phyloP scores from a whole-genome alignment of 2,888 invertebrate species.

The Lithophane ornitopus region DNA sequence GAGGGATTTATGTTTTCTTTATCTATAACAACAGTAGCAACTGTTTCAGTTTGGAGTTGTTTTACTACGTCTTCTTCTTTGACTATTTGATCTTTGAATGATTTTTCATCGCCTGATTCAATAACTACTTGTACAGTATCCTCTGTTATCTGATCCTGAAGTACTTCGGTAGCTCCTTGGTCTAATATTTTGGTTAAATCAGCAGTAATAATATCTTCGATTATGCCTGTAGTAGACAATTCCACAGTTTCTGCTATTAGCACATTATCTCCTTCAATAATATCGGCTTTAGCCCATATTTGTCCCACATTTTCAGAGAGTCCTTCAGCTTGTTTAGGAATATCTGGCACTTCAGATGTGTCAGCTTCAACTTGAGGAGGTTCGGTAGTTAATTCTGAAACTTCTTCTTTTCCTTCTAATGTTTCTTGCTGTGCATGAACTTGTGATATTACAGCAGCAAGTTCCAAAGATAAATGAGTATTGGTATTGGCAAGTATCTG shows the following conservation, averaged over 20 bases:
- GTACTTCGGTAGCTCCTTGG: not conserved
- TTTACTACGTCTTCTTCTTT: not conserved
- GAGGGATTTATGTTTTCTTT: not conserved
- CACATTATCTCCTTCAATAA: not conserved
- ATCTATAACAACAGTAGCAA: not conserved
- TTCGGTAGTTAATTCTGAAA: not conserved
- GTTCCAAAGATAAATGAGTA: slow-evolving; percentile 51
- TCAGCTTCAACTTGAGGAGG: not conserved
- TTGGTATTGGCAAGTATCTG: slow-evolving; percentile 65
- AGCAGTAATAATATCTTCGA: not conserved
- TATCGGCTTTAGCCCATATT: not conserved
- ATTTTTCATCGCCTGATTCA: not conserved
- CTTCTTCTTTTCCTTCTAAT: not conserved
- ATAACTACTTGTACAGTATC: not conserved
- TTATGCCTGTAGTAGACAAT: not conserved
- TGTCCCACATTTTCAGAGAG: not conserved
- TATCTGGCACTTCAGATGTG: not conserved
- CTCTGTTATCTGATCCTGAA: not conserved
- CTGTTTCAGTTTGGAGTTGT: slow-evolving; percentile 1
- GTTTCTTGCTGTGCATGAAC: not conserved
- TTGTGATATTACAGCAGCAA: slow-evolving; percentile 30
- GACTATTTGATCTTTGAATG: not conserved
- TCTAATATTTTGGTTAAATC: not conserved
- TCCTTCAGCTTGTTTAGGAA: not conserved
- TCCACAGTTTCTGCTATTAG: not conserved